Percentiles rank a stretch among this genome's conserved stretches.
Conservation (phyloP, 2,113 vertebrate species). For the Nothobranchius furzeri region DNA sequence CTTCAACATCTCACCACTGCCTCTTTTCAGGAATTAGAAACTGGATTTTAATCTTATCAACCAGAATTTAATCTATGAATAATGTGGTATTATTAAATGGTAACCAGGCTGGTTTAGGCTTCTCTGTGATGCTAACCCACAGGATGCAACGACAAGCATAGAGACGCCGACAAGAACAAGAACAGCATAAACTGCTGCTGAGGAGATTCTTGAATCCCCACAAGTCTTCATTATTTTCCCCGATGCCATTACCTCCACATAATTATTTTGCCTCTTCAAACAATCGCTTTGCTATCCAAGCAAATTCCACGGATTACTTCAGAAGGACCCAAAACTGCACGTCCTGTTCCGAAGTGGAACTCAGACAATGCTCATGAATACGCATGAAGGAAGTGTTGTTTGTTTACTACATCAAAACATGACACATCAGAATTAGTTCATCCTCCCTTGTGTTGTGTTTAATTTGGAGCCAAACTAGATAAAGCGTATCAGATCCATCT, state of each 20-base stretch:
- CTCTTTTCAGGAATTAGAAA: no score
- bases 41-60: conserved; percentile 17
- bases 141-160: conserved; percentile 35
- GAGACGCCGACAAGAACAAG: conserved; percentile 58
- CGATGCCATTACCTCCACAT: conserved; percentile 72
- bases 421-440: background rate
- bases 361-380: conserved; percentile 59
- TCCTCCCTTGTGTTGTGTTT: conserved; percentile 38
- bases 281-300: conserved; percentile 66
- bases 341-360: conserved; percentile 52
- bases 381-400: conserved; percentile 44
- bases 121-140: conserved; percentile 54
- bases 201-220: conserved; percentile 56
- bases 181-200: conserved; percentile 64
- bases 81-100: conserved; percentile 14
- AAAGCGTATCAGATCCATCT: conserved; percentile 29
- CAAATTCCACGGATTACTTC: conserved; percentile 63
- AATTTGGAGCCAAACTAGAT: conserved; percentile 38
- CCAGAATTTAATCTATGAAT: background rate
- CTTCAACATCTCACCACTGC: no score
- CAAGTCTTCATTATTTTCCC: conserved; percentile 74
- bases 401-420: conserved; percentile 39
- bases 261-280: conserved; percentile 75
- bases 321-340: conserved; percentile 51
- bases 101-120: conserved; percentile 37